Percentiles rank a stretch among this genome's conserved stretches.
Evolutionary conservation across 2,113 vertebrate genomes (phyloP).

Genomic region (Recurvirostra avosetta): DNA sequence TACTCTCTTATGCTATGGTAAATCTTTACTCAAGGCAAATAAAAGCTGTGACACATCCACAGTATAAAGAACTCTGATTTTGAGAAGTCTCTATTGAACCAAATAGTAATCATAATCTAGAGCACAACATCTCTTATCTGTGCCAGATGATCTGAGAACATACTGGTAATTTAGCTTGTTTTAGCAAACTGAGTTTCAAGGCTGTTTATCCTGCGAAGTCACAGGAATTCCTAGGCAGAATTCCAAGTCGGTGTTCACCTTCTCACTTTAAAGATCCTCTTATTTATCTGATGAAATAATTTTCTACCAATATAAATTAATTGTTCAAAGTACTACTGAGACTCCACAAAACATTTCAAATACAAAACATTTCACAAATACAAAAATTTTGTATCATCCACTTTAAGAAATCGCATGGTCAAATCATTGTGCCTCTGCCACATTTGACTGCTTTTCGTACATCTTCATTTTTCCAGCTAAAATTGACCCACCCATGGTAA

Average conservation of each 20-base stretch:
- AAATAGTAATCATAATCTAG: not conserved
- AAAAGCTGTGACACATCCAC: not conserved
- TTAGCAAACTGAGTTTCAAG: not conserved
- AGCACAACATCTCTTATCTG: not conserved
- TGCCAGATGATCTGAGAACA: not conserved
- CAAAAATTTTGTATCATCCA: not conserved
- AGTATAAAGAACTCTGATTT: not conserved
- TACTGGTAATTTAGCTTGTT: not conserved
- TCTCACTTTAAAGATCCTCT: not conserved
- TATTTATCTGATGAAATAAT: not conserved
- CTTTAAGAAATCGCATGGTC: not conserved
- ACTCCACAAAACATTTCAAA: not conserved
- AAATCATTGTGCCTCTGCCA: not conserved
- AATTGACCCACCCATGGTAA: constrained; percentile 80
- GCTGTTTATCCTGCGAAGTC: not conserved
- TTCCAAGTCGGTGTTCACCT: not conserved
- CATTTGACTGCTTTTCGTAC: not conserved
- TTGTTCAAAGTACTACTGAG: not conserved
- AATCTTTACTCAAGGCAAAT: not conserved
- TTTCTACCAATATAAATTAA: not conserved
- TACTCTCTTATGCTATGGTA: not conserved
- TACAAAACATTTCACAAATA: too few relatives aligned
- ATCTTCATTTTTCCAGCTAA: constrained; percentile 68
- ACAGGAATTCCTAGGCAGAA: not conserved
- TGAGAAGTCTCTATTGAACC: not conserved